Evolutionary conservation across 1,140 invertebrate species (phyloP).

Genomic region (Augochlora pura): DNA sequence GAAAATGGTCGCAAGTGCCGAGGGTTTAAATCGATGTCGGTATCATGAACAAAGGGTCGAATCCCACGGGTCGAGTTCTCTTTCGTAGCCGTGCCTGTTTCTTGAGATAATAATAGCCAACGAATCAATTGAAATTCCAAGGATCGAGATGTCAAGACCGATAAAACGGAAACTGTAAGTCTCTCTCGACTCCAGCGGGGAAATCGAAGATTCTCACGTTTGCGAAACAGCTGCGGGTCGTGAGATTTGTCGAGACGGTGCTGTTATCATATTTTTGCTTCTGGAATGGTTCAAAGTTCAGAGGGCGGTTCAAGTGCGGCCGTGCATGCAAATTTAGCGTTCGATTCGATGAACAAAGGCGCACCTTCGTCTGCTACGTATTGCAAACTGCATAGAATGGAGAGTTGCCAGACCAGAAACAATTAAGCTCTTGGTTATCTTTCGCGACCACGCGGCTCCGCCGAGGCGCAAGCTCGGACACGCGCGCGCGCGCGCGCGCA

Average conservation of each 20-base stretch:
- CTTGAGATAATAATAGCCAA: background rate
- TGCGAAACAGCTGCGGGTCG: conserved; percentile 2
- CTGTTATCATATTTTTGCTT: conserved; percentile 31
- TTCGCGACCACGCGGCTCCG: conserved; percentile 65
- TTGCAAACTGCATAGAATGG: conserved; percentile 71
- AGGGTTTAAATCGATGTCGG: background rate
- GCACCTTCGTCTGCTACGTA: conserved; percentile 58
- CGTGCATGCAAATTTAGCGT: conserved; percentile 62
- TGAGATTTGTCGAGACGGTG: conserved; percentile 39
- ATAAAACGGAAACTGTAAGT: conserved; percentile 24
- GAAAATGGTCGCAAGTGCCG: no score
- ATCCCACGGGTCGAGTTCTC: background rate
- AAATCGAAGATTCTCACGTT: background rate
- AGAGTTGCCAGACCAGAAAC: conserved; percentile 76
- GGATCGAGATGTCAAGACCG: conserved; percentile 5
- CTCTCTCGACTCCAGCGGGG: conserved; percentile 3
- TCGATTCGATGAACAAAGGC: conserved; percentile 63
- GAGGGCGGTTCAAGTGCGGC: conserved; percentile 48
- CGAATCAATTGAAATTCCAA: background rate
- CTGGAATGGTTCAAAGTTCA: conserved; percentile 50
- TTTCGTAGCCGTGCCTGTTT: background rate
- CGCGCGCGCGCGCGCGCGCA: no score
- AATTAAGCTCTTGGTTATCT: conserved; percentile 76
- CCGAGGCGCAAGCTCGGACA: conserved; percentile 22
- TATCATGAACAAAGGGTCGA: background rate